Evolutionary conservation across 2,888 invertebrate species (phyloP).

Genomic region (Eumacrocentrus americanus): DNA sequence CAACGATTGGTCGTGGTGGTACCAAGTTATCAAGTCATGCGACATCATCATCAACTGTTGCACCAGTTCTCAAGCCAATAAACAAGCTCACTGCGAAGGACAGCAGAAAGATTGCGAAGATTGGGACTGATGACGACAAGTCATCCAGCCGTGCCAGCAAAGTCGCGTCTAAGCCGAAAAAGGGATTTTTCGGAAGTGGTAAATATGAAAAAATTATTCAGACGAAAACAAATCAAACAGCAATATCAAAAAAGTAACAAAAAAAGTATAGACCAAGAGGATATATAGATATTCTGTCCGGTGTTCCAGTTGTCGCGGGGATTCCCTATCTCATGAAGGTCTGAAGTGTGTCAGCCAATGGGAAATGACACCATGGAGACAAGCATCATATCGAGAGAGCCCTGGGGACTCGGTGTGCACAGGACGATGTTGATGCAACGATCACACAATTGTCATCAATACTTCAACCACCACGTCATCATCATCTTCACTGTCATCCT

Average conservation of each 20-base stretch:
- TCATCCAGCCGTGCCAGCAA: slow-evolving; percentile 46
- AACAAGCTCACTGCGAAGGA: slow-evolving; percentile 62
- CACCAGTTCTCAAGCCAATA: slow-evolving; percentile 53
- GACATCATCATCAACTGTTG: slow-evolving; percentile 44
- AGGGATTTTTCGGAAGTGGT: slow-evolving; percentile 85
- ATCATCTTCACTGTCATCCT: slow-evolving; percentile 33
- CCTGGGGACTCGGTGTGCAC: neutral
- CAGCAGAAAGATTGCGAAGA: slow-evolving; percentile 56
- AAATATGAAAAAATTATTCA: slow-evolving; percentile 64
- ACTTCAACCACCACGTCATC: slow-evolving; percentile 26
- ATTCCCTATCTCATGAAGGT: slow-evolving; percentile 60
- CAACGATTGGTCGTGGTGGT: slow-evolving; percentile 37
- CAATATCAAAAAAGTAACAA: slow-evolving; percentile 5
- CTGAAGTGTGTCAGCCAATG: slow-evolving; percentile 37
- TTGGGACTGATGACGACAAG: slow-evolving; percentile 46
- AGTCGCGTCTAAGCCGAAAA: slow-evolving; percentile 70
- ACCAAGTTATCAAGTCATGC: slow-evolving; percentile 36
- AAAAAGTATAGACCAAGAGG: slow-evolving; percentile 12
- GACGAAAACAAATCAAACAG: slow-evolving; percentile 16
- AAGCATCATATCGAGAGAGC: neutral
- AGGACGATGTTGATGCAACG: slow-evolving; percentile 1
- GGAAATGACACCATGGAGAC: neutral
- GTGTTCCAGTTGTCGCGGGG: slow-evolving; percentile 60
- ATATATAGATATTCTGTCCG: slow-evolving; percentile 33
- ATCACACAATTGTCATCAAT: slow-evolving; percentile 4